Evolutionary conservation across 2,113 vertebrate species (phyloP).

Genomic region (Ciconia maguari): DNA sequence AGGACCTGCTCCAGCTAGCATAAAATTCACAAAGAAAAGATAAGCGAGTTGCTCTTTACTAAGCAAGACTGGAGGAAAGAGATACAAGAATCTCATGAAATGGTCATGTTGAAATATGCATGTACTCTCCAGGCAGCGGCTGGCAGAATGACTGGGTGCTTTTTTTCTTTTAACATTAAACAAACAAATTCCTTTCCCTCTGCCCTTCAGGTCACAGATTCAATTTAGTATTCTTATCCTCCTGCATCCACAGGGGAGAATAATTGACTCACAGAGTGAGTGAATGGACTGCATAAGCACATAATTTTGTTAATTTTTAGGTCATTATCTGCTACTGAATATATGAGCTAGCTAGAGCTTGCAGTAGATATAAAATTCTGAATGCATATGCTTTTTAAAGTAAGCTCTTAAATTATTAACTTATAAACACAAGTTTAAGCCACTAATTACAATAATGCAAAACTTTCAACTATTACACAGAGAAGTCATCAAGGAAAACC

Average conservation of each 20-base stretch:
- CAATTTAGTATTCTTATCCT: background rate
- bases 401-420: background rate
- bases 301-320: background rate
- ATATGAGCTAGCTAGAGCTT: background rate
- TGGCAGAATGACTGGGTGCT: background rate
- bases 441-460: background rate
- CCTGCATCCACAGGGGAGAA: background rate
- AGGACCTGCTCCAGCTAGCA: background rate
- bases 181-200: background rate
- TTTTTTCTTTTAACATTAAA: background rate
- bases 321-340: background rate
- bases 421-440: background rate
- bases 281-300: background rate
- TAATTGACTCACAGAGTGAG: background rate
- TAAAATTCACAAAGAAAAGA: background rate
- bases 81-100: rapidly evolving
- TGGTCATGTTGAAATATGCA: background rate
- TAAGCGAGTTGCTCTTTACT: too few species aligned
- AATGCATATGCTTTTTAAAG: background rate
- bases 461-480: background rate
- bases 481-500: background rate
- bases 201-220: background rate
- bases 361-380: background rate
- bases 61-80: background rate
- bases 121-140: background rate